Conservation (phyloP, 2,888 invertebrate species). For the Ariolimax columbianus region DNA sequence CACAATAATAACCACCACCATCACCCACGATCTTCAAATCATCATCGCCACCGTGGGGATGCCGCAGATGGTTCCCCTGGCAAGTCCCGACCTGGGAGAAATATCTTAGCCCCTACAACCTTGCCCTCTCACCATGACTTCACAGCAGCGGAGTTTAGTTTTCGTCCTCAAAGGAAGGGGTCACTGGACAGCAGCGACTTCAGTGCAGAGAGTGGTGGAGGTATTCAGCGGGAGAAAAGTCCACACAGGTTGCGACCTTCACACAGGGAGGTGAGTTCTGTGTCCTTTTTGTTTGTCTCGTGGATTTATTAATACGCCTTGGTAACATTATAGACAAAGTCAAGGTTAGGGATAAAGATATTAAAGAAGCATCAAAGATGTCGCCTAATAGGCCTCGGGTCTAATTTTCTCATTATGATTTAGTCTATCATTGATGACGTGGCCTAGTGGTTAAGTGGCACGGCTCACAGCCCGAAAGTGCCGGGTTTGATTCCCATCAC, state of each 20-base stretch:
- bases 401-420: too few species aligned
- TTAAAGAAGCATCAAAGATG: too few species aligned
- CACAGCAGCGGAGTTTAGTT: conserved; percentile 27
- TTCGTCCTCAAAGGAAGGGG: conserved; percentile 46
- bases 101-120: conserved; percentile 31
- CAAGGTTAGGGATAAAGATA: too few species aligned
- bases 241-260: conserved; percentile 40
- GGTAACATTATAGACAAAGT: too few species aligned
- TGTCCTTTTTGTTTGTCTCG: not conserved
- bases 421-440: too few species aligned
- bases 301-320: too few species aligned
- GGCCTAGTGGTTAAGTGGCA: too few species aligned
- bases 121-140: conserved; percentile 30
- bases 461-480: too few species aligned
- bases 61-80: conserved; percentile 4
- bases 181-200: conserved; percentile 47
- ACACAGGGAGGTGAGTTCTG: conserved; percentile 34
- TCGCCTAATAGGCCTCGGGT: too few species aligned
- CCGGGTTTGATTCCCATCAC: too few species aligned
- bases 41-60: conserved; percentile 37
- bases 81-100: conserved; percentile 44
- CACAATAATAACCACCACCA: conserved; percentile 47
- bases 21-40: conserved; percentile 32
- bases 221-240: conserved; percentile 40
- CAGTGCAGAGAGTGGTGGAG: not conserved